Evolutionary conservation across 2,888 invertebrate genomes (phyloP).

Genomic region (Crioceris asparagi): DNA sequence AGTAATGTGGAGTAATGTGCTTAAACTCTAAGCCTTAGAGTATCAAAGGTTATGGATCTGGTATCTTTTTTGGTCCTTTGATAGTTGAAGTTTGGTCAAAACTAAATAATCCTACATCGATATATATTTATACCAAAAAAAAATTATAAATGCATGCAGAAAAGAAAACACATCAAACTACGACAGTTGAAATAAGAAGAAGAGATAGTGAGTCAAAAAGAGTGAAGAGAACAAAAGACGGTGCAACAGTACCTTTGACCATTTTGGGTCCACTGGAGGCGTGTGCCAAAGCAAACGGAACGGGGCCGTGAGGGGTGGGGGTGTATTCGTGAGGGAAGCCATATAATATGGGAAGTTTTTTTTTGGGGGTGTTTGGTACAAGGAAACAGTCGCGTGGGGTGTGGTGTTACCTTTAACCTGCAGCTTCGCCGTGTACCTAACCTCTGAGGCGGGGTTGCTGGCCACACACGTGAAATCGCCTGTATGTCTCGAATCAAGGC

Average conservation of each 20-base stretch:
- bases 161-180: slow-evolving; percentile 1
- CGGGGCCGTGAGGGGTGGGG: slow-evolving; percentile 25
- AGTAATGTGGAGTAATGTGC: too few relatives aligned
- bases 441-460: slow-evolving; percentile 67
- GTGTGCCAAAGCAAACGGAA: slow-evolving; percentile 51
- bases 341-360: slow-evolving; percentile 9
- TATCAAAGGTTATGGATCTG: too few relatives aligned
- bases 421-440: slow-evolving; percentile 67
- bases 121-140: slow-evolving; percentile 6
- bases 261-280: slow-evolving; percentile 42
- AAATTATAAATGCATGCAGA: slow-evolving; percentile 16
- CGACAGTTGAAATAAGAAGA: too few relatives aligned
- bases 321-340: slow-evolving; percentile 2
- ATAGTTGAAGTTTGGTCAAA: background rate
- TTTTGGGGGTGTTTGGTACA: too few relatives aligned
- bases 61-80: too few relatives aligned
- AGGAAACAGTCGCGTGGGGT: too few relatives aligned
- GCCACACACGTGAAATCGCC: slow-evolving; percentile 72
- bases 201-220: too few relatives aligned
- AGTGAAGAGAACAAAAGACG: slow-evolving; percentile 37
- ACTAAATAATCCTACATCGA: slow-evolving; percentile 10
- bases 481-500: slow-evolving; percentile 61
- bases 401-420: slow-evolving; percentile 72
- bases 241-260: slow-evolving; percentile 60
- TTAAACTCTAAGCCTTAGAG: too few relatives aligned